Evolutionary conservation across 2,888 invertebrate genomes (phyloP).

Genomic region (Cordylochernes scorpioides): DNA sequence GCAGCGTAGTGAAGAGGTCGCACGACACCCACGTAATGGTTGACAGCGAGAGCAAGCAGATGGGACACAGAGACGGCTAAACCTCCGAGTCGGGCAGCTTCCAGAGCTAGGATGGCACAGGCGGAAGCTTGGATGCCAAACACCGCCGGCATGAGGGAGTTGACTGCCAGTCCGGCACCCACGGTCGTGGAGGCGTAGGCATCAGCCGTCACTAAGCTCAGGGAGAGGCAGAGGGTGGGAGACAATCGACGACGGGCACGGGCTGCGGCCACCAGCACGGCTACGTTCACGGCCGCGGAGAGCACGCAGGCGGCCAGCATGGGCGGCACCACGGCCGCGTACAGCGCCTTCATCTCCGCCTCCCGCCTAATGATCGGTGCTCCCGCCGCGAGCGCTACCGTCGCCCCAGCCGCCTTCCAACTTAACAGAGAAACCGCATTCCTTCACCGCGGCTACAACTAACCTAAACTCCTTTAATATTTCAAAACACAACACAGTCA

Average conservation of each 20-base stretch:
- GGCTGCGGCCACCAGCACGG: constrained; percentile 28
- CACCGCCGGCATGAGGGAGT: constrained; percentile 27
- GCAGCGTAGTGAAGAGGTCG: constrained; percentile 35
- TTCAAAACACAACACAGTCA: too few species aligned
- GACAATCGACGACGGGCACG: constrained; percentile 30
- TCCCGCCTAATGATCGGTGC: too few species aligned
- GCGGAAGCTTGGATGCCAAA: constrained; percentile 19
- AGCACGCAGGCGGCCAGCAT: constrained; percentile 28
- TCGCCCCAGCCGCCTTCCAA: too few species aligned
- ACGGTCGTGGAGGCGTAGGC: constrained; percentile 29
- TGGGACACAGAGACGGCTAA: constrained; percentile 35
- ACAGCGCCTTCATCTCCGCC: too few species aligned
- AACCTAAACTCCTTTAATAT: too few species aligned
- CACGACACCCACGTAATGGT: constrained; percentile 37
- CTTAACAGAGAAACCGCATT: too few species aligned
- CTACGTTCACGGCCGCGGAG: constrained; percentile 29
- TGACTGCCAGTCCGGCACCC: constrained; percentile 29
- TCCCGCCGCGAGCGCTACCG: too few species aligned
- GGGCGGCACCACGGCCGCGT: constrained; percentile 18
- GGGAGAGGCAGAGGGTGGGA: constrained; percentile 7
- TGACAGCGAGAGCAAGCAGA: constrained; percentile 33
- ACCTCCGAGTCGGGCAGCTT: constrained; percentile 29
- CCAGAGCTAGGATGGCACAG: constrained; percentile 19
- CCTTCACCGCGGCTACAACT: too few species aligned
- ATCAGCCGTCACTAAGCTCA: constrained; percentile 29